Conservation (phyloP, 1,140 invertebrate species). For the Drosophila equinoxialis region DNA sequence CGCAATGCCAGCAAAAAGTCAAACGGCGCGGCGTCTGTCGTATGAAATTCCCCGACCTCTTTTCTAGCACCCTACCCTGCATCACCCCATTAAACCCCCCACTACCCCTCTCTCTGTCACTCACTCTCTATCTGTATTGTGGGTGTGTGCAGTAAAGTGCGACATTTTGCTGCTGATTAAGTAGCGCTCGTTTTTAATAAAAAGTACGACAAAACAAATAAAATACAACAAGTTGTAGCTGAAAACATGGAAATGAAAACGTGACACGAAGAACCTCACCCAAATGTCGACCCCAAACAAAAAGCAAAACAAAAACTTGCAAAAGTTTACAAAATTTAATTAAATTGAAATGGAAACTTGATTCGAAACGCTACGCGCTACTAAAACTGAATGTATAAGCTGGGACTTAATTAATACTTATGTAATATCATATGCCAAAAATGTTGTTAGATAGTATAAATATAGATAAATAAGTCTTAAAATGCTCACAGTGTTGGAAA, state of each 20-base stretch:
- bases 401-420: no score
- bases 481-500: no score
- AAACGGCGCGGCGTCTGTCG: conserved; percentile 54
- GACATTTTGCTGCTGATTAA: conserved; percentile 81
- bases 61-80: neutral
- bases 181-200: conserved; percentile 81
- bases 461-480: no score
- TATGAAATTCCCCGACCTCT: neutral
- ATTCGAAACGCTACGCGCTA: no score
- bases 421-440: no score
- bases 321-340: conserved; percentile 2
- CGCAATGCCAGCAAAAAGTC: conserved; percentile 62
- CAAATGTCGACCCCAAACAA: neutral
- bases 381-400: no score
- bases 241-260: conserved; percentile 20
- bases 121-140: conserved; percentile 9
- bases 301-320: no score
- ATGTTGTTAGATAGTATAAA: no score
- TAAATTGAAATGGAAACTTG: no score
- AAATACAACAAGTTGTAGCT: conserved; percentile 67
- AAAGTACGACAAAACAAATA: conserved; percentile 75
- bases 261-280: conserved; percentile 20
- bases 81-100: neutral
- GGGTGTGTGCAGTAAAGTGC: conserved; percentile 72
- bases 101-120: neutral